phyloP scores from a whole-genome alignment of 2,797 vertebrate genomes.

The Potorous gilbertii region DNA sequence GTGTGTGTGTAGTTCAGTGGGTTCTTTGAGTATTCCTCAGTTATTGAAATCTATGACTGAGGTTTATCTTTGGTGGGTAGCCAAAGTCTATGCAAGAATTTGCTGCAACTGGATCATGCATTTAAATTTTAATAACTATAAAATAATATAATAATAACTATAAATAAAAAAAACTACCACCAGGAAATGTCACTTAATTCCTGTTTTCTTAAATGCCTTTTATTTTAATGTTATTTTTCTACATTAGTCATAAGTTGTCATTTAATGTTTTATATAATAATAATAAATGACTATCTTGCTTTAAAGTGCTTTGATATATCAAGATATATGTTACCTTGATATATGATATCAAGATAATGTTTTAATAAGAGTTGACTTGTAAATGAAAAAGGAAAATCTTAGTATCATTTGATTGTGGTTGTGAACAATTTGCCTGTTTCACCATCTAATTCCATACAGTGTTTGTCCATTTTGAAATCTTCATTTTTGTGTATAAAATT shows the following conservation, averaged over 20 bases:
- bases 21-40: slow-evolving; percentile 59
- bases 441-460: background rate
- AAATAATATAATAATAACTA: slow-evolving; percentile 64
- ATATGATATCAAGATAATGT: background rate
- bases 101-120: slow-evolving; percentile 44
- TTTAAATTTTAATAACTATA: slow-evolving; percentile 66
- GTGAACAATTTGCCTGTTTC: background rate
- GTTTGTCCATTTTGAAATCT: background rate
- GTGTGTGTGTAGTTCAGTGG: slow-evolving; percentile 16
- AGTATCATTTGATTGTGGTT: background rate
- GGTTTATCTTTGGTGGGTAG: slow-evolving; percentile 68
- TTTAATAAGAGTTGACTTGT: background rate
- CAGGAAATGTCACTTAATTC: slow-evolving; percentile 20
- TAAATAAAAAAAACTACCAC: background rate
- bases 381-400: background rate
- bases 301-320: slow-evolving; percentile 16
- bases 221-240: slow-evolving; percentile 16
- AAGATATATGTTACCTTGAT: no score
- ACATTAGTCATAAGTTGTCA: slow-evolving; percentile 6
- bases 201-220: slow-evolving; percentile 13
- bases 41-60: slow-evolving; percentile 46
- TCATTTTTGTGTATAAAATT: background rate
- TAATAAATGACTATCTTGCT: background rate
- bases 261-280: background rate
- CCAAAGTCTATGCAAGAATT: slow-evolving; percentile 26